Conservation (phyloP, 2,888 invertebrate species). For the Saturnia japonica region DNA sequence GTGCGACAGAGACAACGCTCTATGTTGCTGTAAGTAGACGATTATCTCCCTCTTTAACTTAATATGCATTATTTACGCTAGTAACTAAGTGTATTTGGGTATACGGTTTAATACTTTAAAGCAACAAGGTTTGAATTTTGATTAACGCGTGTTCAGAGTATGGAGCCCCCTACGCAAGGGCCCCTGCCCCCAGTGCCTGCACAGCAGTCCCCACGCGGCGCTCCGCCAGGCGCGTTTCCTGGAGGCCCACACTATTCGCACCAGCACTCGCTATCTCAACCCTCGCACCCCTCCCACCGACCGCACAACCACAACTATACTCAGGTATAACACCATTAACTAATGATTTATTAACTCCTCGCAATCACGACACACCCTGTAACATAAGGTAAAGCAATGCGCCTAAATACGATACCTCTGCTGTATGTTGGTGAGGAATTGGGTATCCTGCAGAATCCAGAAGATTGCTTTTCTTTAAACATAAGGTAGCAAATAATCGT, state of each 20-base stretch:
- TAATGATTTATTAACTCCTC: constrained; percentile 24
- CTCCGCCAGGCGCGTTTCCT: constrained; percentile 36
- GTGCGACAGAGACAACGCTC: too few relatives aligned
- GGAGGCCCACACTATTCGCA: constrained; percentile 63
- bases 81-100: too few relatives aligned
- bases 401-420: too few relatives aligned
- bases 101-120: not conserved
- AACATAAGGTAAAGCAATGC: too few relatives aligned
- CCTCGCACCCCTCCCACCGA: constrained; percentile 55
- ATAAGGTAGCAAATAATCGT: too few relatives aligned
- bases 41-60: too few relatives aligned
- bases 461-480: too few relatives aligned
- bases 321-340: constrained; percentile 45
- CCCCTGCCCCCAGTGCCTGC: constrained; percentile 27
- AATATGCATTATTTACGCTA: too few relatives aligned
- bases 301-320: constrained; percentile 56
- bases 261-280: constrained; percentile 73
- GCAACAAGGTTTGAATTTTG: not conserved
- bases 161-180: constrained; percentile 43
- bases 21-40: too few relatives aligned
- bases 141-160: constrained; percentile 37
- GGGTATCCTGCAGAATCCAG: too few relatives aligned
- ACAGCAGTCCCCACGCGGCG: constrained; percentile 35
- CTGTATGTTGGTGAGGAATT: too few relatives aligned
- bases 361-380: not conserved